A percentile compares a stretch with the other conserved stretches of the same genome.
Evolutionary conservation across 2,797 vertebrate genomes (phyloP).

Genomic region (Malurus leucopterus): DNA sequence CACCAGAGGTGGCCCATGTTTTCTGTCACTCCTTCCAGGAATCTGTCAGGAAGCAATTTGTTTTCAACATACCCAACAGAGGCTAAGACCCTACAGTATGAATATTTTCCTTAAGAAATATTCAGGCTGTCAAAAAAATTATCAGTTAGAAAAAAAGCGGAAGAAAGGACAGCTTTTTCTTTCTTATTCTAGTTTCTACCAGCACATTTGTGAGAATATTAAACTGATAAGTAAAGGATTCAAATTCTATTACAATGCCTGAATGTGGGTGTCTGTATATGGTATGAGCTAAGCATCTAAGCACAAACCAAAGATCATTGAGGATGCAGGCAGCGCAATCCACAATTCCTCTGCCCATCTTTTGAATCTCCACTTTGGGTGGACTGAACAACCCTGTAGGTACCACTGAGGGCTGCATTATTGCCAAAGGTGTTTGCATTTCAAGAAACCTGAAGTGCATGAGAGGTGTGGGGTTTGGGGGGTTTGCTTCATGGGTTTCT

Average conservation of each 20-base stretch:
- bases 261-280: not conserved
- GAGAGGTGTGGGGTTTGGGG: not conserved
- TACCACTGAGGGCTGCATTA: not conserved
- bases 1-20: not conserved
- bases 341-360: not conserved
- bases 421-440: not conserved
- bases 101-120: not conserved
- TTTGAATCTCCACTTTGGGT: not conserved
- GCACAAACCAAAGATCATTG: not conserved
- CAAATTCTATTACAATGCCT: not conserved
- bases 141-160: not conserved
- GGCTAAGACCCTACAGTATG: not conserved
- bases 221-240: not conserved
- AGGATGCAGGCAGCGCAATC: not conserved
- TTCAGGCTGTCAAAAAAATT: not conserved
- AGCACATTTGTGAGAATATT: not conserved
- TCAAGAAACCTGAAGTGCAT: not conserved
- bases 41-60: not conserved
- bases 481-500: not conserved
- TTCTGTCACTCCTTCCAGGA: not conserved
- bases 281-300: not conserved
- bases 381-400: not conserved
- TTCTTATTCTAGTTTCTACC: not conserved
- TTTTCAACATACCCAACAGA: not conserved
- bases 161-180: not conserved